A percentile compares a stretch with the other conserved stretches of the same genome.
phyloP scores from a whole-genome alignment of 2,113 vertebrate species.

The Anhinga rufa region DNA sequence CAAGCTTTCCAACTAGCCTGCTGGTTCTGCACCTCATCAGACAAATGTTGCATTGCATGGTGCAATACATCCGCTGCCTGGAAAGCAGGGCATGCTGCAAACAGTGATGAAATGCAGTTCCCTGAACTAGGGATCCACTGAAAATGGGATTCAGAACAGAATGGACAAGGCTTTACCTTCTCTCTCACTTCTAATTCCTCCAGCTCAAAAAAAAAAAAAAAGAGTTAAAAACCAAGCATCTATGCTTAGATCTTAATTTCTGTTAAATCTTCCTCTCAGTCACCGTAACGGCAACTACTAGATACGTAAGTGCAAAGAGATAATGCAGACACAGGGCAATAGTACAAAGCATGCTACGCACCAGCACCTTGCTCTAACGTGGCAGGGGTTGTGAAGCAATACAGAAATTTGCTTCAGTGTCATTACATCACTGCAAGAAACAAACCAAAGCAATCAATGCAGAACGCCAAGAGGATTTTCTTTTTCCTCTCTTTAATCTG shows the following conservation, averaged over 20 bases:
- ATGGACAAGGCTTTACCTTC: background rate
- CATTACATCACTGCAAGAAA: background rate
- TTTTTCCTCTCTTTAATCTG: background rate
- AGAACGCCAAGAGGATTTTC: background rate
- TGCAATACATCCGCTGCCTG: background rate
- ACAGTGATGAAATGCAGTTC: background rate
- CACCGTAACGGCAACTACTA: background rate
- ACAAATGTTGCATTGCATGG: background rate
- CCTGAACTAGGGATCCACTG: background rate
- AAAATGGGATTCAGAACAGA: background rate
- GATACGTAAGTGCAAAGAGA: background rate
- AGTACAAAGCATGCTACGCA: background rate
- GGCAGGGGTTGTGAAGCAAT: rapidly evolving
- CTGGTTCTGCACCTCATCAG: background rate
- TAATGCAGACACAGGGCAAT: background rate
- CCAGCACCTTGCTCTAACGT: background rate
- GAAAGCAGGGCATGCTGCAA: background rate
- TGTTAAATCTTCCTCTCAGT: background rate
- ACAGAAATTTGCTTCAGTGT: background rate
- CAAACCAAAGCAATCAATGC: background rate
- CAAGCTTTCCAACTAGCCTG: background rate
- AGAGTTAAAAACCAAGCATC: background rate
- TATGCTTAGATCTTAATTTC: background rate
- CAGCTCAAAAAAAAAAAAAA: background rate
- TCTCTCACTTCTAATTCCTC: background rate